phyloP scores from a whole-genome alignment of 2,888 invertebrate species.

The Penaeus monodon region DNA sequence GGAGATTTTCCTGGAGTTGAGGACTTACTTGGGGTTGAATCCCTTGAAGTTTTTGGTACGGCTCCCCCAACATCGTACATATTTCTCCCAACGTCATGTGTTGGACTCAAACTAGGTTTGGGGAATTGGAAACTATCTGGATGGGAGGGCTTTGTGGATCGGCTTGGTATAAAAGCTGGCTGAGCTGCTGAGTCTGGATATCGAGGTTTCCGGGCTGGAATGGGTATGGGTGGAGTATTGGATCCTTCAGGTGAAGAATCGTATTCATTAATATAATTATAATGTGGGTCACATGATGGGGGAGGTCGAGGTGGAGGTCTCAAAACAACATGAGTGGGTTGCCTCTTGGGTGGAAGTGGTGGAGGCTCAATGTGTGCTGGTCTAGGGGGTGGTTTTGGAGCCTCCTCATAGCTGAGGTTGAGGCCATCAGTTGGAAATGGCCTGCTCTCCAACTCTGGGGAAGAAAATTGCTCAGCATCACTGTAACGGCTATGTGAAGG shows the following conservation, averaged over 20 bases:
- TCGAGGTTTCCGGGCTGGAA: slow-evolving; percentile 61
- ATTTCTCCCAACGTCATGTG: slow-evolving; percentile 36
- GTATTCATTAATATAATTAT: slow-evolving; percentile 64
- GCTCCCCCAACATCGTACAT: slow-evolving; percentile 53
- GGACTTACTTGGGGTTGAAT: slow-evolving; percentile 61
- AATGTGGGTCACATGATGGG: slow-evolving; percentile 60
- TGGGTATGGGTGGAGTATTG: slow-evolving; percentile 63
- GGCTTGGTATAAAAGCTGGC: slow-evolving; percentile 62
- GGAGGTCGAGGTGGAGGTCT: slow-evolving; percentile 64
- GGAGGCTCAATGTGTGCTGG: slow-evolving; percentile 64
- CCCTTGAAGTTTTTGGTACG: slow-evolving; percentile 59
- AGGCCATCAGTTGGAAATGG: slow-evolving; percentile 64
- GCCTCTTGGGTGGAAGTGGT: slow-evolving; percentile 64
- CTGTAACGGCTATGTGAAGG: slow-evolving; percentile 48
- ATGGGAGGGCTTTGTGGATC: slow-evolving; percentile 60
- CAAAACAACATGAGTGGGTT: slow-evolving; percentile 62
- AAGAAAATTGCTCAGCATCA: slow-evolving; percentile 60
- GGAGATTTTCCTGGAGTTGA: slow-evolving; percentile 65
- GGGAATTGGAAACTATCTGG: slow-evolving; percentile 63
- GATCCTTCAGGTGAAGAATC: slow-evolving; percentile 59
- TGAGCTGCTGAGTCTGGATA: slow-evolving; percentile 48
- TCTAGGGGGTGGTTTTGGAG: slow-evolving; percentile 63
- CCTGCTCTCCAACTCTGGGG: slow-evolving; percentile 59
- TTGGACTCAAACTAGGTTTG: slow-evolving; percentile 62
- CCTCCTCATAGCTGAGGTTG: slow-evolving; percentile 57